Evolutionary conservation across 2,797 vertebrate species (phyloP), one percentile per base, ranked within the genome.

Genomic region (Myripristis jacobus): DNA sequence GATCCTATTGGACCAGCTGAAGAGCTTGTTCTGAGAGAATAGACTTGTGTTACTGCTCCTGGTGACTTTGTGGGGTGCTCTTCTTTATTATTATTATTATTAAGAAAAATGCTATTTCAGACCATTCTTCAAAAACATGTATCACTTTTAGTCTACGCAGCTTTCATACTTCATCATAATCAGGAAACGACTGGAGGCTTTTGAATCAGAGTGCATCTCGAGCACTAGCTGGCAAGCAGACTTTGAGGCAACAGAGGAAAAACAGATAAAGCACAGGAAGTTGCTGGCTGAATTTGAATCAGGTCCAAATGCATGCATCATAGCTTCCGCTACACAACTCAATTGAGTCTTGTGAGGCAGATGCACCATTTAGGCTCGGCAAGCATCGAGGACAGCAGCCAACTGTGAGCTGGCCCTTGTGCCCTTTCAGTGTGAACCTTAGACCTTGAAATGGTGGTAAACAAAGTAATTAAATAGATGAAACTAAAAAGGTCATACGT

Each of bases 211-310:
- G 57, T 44, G 31, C 21, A 38, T 47, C 48, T 18, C 18, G 25
- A 44, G 19, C 19, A 15, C 6, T 47, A 3, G 56, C 69, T 27
- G 16, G 31, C 56, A 27, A 7, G 24, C 24, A 62, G 52, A 25
- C 27, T 54, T 22, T n/a, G 24, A 43, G 51, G 55, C 38, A 56
- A 59, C 48, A 57, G 9, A 24, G 61, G 38, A 34, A 50, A 53
- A 11, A 11, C 38, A 36, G 48, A 74, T 22, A 55, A 59, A 77
- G 62, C 46, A 31, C 16, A 21, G 16, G 2, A 51, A 43, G 67
- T 36, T 63, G 47, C 65, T 48, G 19, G 36, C 36, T 77, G 59
- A 81, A 83, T 82, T 25, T 70, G 11, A 83, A 82, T 81, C 24
- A 13, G 38, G 57, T 61, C 46, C 22, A 70, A 60, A 63, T 56